Evolutionary conservation across 1,140 invertebrate genomes (phyloP).

Genomic region (Drosophila equinoxialis): DNA sequence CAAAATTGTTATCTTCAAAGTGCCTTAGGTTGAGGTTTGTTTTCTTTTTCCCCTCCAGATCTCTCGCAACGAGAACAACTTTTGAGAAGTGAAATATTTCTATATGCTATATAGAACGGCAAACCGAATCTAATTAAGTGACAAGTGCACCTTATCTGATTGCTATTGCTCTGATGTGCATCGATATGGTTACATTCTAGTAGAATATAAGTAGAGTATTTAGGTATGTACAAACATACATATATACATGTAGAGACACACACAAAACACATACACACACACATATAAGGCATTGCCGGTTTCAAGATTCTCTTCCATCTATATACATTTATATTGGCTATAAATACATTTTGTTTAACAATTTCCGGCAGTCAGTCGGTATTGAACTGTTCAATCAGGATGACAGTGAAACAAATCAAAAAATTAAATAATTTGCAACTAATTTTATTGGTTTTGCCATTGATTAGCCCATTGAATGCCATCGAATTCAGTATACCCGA

Average conservation of each 20-base stretch:
- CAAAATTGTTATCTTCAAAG: too few relatives aligned
- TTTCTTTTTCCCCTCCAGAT: background rate
- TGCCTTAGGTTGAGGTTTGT: background rate
- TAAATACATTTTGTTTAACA: slow-evolving; percentile 49
- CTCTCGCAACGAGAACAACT: background rate
- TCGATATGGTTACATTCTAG: slow-evolving; percentile 57
- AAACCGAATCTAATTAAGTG: slow-evolving; percentile 63
- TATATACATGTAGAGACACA: background rate
- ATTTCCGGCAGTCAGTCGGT: slow-evolving; percentile 63
- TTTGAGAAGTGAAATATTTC: background rate
- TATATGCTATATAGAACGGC: slow-evolving; percentile 17
- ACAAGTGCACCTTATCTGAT: slow-evolving; percentile 77
- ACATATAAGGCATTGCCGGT: background rate
- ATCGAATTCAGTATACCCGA: slow-evolving; percentile 53
- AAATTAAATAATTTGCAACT: background rate
- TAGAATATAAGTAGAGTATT: slow-evolving; percentile 18
- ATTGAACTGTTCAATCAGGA: slow-evolving; percentile 38
- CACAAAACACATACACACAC: slow-evolving; percentile 12
- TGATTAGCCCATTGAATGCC: slow-evolving; percentile 4
- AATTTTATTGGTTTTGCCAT: slow-evolving; percentile 23
- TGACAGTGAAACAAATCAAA: slow-evolving; percentile 20
- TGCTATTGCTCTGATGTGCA: slow-evolving; percentile 50
- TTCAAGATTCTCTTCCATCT: too few relatives aligned
- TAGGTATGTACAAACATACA: background rate
- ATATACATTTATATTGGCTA: slow-evolving; percentile 27